Evolutionary conservation across 2,888 invertebrate species (phyloP).

Genomic region (Epirrhoe alternata): DNA sequence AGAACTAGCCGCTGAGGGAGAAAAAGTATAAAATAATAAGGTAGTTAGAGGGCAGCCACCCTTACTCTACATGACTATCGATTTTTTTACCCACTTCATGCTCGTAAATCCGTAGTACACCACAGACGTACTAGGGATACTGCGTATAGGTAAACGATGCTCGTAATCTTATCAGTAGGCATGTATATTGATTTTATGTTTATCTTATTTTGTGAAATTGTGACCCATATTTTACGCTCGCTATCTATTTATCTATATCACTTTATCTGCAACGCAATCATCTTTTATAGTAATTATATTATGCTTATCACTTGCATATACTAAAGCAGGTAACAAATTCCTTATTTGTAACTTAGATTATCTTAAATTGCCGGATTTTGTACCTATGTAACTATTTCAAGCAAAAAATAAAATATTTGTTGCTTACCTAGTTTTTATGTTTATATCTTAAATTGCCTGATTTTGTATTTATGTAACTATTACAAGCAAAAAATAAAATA

Average conservation of each 20-base stretch:
- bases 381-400: no score
- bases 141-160: background rate
- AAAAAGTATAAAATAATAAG: background rate
- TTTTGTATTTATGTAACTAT: no score
- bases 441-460: no score
- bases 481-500: no score
- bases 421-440: no score
- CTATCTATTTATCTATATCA: conserved; percentile 6
- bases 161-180: conserved; percentile 38
- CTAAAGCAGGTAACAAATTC: no score
- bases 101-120: background rate
- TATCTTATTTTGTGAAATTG: conserved; percentile 28
- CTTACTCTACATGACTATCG: conserved; percentile 3
- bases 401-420: no score
- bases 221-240: conserved; percentile 27
- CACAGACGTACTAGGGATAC: no score
- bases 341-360: no score
- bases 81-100: conserved; percentile 3
- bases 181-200: conserved; percentile 16
- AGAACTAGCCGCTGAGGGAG: background rate
- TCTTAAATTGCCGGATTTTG: no score
- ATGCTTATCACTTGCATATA: background rate
- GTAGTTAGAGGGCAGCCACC: background rate
- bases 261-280: background rate
- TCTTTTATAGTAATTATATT: background rate